Evolutionary conservation across 2,888 invertebrate species (phyloP), one percentile per base, ranked within the genome.

Genomic region (Rutpela maculata): DNA sequence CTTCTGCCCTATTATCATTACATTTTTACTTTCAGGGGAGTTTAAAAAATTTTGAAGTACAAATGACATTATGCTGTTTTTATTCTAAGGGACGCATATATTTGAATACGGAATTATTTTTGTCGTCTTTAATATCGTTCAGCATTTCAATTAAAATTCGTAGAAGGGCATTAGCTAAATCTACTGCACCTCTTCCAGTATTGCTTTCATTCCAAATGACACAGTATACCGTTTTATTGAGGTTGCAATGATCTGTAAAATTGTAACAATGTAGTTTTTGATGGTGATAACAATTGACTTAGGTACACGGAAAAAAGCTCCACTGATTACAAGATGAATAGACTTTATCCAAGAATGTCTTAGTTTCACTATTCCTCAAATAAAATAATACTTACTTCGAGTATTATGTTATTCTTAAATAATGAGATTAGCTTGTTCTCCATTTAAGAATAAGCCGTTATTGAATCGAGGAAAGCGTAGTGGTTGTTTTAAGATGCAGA

Each of bases 91-190:
- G 18, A 57, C 57, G 18, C 57, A 43, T 12, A 18, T 57, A 57
- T 57, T 18, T 57, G 57, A 57, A 18, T 18, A 57, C 57, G 18
- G 4, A 57, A 18, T 57, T 57, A 57, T 57, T 57, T 57, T 19
- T 57, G 57, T 57, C 11, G 57, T 57, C 57, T 57, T 2, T 11
- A 57, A 57, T 57, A n/a, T 57, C 57, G 18, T 57, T 57, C 19
- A 57, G 57, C 57, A 57, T 17, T 57, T 57, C 57, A 57, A 57
- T 57, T 57, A 57, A 17, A 57, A 57, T 57, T 57, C 57, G 3
- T 18, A 57, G 1, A 7, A 57, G 57, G 11, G 57, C 57, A 17
- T 57, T 57, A 18, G 57, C 57, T 57, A 57, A 11, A 18, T 57
- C 57, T 19, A 57, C 17, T 57, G 57, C 57, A 57, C 57, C 17